Evolutionary conservation across 2,888 invertebrate genomes (phyloP), one percentile per base, ranked within the genome.

Genomic region (Protonemura montana): DNA sequence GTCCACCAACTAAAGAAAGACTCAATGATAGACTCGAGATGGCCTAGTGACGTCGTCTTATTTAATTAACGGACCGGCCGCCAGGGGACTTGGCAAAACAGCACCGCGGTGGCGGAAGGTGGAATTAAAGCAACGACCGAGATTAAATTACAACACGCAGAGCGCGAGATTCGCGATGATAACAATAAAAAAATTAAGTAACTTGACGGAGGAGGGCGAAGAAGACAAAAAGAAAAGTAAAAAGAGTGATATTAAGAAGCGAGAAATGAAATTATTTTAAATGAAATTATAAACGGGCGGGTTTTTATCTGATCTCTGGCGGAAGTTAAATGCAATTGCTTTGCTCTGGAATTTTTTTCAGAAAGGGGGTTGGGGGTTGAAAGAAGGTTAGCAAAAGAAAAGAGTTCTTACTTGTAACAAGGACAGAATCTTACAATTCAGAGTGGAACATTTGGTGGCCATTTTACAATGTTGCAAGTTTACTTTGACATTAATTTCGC

Each of bases 41-140:
- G 25, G 35, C 16, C 78, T n/a, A 29, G 42, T 83, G 82, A 83
- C 82, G 82, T 41, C 91, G 91, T 91, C 91, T 91, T 91, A 91
- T 91, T 91, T 91, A 91, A 91, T 91, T 91, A 91, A 91, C 90
- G 91, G 90, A 90, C 91, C 91, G 86, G 86, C 88, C 90, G 89
- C 89, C 91, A 89, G 89, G 91, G 91, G 91, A 90, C 85, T 82
- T 78, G 81, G 83, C 82, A 78, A 41, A 35, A 21, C 85, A 86
- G 85, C 85, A 76, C 76, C 77, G 77, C 85, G 86, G 87, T 84
- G 82, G 85, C 86, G 80, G 86, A 87, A 85, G 28, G 26, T 26
- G 41, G 42, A 59, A 59, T 59, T 59, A 42, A 81, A 81, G 42
- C 59, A 27, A 59, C 35, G 35, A 28, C 42, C 26, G 77, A 80